Evolutionary conservation across 2,797 vertebrate genomes (phyloP).

Genomic region (Brotula barbata): DNA sequence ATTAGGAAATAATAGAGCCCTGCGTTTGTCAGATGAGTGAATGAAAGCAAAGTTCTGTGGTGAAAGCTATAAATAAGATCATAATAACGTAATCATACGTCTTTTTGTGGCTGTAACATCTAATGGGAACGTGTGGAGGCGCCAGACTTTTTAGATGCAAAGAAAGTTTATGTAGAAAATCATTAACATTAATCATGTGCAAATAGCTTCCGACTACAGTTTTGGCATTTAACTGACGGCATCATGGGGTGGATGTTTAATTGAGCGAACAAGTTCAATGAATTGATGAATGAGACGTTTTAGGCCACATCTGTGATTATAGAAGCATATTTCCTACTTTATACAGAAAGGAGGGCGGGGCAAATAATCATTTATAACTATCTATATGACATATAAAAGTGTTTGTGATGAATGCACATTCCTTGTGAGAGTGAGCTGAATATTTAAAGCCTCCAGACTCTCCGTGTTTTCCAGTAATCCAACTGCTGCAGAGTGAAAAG

Average conservation of each 20-base stretch:
- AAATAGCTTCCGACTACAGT: neutral
- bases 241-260: no score
- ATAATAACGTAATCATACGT: no score
- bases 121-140: neutral
- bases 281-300: slow-evolving; percentile 2
- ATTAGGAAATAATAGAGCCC: no score
- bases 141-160: neutral
- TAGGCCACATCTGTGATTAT: no score
- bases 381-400: slow-evolving; percentile 22
- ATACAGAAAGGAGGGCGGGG: neutral
- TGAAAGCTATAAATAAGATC: no score
- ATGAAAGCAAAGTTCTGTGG: no score
- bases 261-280: neutral
- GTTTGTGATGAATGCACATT: slow-evolving; percentile 25
- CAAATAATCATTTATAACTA: slow-evolving; percentile 8
- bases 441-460: slow-evolving; percentile 27
- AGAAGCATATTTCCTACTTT: neutral
- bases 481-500: slow-evolving; percentile 44
- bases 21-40: no score
- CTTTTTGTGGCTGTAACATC: neutral
- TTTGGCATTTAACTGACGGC: neutral
- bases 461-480: slow-evolving; percentile 33
- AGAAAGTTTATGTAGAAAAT: no score
- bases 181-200: neutral
- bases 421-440: slow-evolving; percentile 23